Conservation (phyloP, 2,113 vertebrate species). For the Sapayoa aenigma region DNA sequence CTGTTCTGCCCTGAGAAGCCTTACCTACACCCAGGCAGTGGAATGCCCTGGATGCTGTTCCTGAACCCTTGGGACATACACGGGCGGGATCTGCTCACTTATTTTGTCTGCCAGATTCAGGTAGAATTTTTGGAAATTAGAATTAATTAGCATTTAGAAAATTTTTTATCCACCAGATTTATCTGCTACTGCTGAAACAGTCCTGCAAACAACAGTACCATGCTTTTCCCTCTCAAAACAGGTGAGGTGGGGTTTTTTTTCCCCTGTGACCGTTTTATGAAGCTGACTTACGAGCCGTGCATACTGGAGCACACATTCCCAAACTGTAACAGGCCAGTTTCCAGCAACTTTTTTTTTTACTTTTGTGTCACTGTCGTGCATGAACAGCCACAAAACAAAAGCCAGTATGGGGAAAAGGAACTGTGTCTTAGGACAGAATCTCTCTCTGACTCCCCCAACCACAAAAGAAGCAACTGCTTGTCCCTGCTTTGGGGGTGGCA, state of each 20-base stretch:
- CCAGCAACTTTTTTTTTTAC: fast-evolving
- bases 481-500: too few species aligned
- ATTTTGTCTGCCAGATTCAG: too few species aligned
- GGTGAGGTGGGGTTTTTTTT: not conserved
- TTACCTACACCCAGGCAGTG: not conserved
- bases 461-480: not conserved
- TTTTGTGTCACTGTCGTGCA: not conserved
- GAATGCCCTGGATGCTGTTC: not conserved
- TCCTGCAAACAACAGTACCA: not conserved
- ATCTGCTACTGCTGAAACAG: not conserved
- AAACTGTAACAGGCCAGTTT: not conserved
- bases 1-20: fast-evolving
- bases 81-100: fast-evolving
- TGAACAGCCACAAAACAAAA: not conserved
- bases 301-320: not conserved
- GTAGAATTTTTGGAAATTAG: too few species aligned
- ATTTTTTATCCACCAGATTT: too few species aligned
- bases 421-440: fast-evolving
- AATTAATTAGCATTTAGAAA: too few species aligned
- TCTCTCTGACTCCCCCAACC: not conserved
- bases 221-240: not conserved
- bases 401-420: not conserved
- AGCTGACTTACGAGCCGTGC: not conserved
- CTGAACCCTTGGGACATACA: fast-evolving
- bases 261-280: not conserved